These are phyloP conservation scores for Trogon melanurus DNA, from an alignment of 2,113 vertebrate species.

Conservation along the genomic window DNA sequence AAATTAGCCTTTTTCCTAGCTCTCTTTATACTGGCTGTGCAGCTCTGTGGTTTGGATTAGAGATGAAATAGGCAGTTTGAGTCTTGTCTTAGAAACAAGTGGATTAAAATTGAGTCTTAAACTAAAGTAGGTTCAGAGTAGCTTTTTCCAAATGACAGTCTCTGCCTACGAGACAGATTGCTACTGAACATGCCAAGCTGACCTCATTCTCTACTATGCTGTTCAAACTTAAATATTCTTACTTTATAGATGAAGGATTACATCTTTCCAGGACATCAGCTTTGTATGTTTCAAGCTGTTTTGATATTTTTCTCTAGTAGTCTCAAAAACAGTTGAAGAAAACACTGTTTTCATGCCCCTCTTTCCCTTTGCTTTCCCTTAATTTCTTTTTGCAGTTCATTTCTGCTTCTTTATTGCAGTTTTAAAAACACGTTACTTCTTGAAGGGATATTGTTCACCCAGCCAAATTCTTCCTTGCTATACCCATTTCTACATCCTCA, in stretches of 20 bases:
- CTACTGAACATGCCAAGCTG: background rate
- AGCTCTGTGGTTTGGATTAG: background rate
- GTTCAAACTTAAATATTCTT: background rate
- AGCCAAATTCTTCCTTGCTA: background rate
- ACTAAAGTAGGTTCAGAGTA: background rate
- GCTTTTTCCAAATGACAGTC: background rate
- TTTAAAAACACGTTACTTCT: background rate
- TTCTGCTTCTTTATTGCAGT: background rate
- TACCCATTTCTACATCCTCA: background rate
- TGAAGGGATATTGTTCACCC: background rate
- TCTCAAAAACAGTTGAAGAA: background rate
- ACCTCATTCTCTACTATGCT: slow-evolving; percentile 1
- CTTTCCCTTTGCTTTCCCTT: background rate
- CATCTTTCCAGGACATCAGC: background rate
- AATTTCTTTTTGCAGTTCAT: background rate
- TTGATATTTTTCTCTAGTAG: background rate
- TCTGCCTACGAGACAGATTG: slow-evolving; percentile 37
- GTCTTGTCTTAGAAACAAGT: slow-evolving; percentile 1
- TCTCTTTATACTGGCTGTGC: background rate
- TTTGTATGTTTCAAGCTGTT: background rate
- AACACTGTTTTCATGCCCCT: background rate
- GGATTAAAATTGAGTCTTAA: background rate
- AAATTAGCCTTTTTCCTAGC: background rate
- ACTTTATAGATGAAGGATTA: background rate
- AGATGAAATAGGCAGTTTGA: background rate